phyloP scores from a whole-genome alignment of 2,888 invertebrate genomes.

The Sinodicranocentrus sp. region DNA sequence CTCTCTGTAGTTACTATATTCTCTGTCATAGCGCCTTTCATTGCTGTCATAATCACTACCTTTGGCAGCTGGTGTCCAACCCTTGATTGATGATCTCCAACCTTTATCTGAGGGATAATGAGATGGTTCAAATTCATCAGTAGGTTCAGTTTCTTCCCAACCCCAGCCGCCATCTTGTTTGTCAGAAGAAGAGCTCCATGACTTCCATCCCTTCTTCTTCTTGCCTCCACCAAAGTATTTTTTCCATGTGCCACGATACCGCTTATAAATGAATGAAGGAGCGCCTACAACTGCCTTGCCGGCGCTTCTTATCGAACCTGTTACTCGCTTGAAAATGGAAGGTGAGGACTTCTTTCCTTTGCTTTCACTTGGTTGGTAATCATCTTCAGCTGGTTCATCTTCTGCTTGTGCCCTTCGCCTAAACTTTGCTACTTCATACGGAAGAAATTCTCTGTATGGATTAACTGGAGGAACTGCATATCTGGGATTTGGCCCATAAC shows the following conservation, averaged over 20 bases:
- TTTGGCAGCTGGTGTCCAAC: conserved; percentile 12
- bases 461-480: conserved; percentile 48
- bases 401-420: conserved; percentile 35
- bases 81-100: conserved; percentile 36
- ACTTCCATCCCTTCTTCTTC: conserved; percentile 63
- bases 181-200: conserved; percentile 39
- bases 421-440: conserved; percentile 41
- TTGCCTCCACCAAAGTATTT: conserved; percentile 55
- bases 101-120: conserved; percentile 43
- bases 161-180: conserved; percentile 36
- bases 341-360: conserved; percentile 59
- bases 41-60: conserved; percentile 40
- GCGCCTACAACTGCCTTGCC: conserved; percentile 64
- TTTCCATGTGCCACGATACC: conserved; percentile 62
- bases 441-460: conserved; percentile 48
- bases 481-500: conserved; percentile 47
- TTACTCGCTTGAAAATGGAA: conserved; percentile 31
- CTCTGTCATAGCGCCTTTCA: conserved; percentile 41
- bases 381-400: conserved; percentile 44
- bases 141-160: conserved; percentile 58
- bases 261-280: conserved; percentile 62
- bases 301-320: conserved; percentile 42
- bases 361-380: conserved; percentile 57
- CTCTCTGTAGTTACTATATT: conserved; percentile 42
- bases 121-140: conserved; percentile 45